These are phyloP conservation scores for Diceros bicornis DNA, from an alignment of 2,797 vertebrate genomes.

Conservation along the genomic window DNA sequence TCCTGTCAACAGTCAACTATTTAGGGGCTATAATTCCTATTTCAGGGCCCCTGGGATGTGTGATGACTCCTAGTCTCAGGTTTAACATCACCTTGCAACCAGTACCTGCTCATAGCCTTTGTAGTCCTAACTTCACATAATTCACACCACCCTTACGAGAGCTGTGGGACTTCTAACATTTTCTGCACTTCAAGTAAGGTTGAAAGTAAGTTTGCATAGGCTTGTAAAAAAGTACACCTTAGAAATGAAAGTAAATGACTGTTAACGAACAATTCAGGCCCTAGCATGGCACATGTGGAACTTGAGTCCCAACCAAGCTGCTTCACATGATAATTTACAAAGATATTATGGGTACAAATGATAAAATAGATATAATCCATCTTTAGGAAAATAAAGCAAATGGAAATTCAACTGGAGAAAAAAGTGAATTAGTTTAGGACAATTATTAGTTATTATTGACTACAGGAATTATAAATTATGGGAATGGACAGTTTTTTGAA, in stretches of 20 bases:
- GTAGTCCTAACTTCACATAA: not conserved
- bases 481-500: conserved; percentile 18
- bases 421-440: not conserved
- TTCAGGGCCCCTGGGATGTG: not conserved
- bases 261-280: not conserved
- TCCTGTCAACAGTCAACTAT: not conserved
- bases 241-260: conserved; percentile 40
- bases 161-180: not conserved
- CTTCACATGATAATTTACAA: not conserved
- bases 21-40: not conserved
- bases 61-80: not conserved
- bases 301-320: not conserved
- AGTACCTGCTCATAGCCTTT: not conserved
- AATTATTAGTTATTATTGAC: not conserved
- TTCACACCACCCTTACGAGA: not conserved
- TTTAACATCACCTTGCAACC: not conserved
- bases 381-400: conserved; percentile 12
- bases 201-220: not conserved
- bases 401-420: not conserved
- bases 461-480: not conserved
- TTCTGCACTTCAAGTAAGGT: not conserved
- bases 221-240: not conserved
- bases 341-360: not conserved
- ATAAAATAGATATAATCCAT: not conserved
- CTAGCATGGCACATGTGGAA: not conserved